Evolutionary conservation across 2,888 invertebrate species (phyloP).

Genomic region (Sylvicola cinctus): DNA sequence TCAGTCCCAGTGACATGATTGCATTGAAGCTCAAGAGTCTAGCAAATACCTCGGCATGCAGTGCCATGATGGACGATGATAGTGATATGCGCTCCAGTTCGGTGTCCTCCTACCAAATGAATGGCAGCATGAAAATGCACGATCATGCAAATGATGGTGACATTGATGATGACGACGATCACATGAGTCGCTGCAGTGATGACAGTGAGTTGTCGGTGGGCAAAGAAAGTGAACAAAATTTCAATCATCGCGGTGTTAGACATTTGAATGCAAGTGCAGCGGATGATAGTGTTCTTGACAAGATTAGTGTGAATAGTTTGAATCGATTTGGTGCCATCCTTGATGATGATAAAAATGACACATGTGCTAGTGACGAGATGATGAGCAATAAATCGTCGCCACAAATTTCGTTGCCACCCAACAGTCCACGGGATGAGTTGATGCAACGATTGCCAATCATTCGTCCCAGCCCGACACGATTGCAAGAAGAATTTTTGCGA

Average conservation of each 20-base stretch:
- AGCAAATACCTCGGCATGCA: background rate
- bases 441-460: slow-evolving; percentile 8
- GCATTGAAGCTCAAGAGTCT: too few relatives aligned
- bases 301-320: background rate
- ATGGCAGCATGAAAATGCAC: slow-evolving; percentile 3
- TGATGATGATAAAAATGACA: background rate
- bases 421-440: slow-evolving; percentile 3
- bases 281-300: background rate
- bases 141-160: slow-evolving; percentile 9
- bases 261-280: slow-evolving; percentile 11
- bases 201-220: slow-evolving; percentile 68
- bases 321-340: background rate
- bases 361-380: slow-evolving; percentile 4
- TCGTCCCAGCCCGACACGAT: slow-evolving; percentile 14
- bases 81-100: slow-evolving; percentile 6
- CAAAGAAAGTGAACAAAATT: slow-evolving; percentile 31
- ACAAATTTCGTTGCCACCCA: slow-evolving; percentile 2
- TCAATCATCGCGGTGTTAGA: slow-evolving; percentile 11
- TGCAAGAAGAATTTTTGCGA: slow-evolving; percentile 24
- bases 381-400: slow-evolving; percentile 1
- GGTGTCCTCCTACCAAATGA: slow-evolving; percentile 4
- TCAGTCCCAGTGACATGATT: background rate
- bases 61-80: slow-evolving; percentile 3
- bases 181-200: slow-evolving; percentile 48
- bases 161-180: slow-evolving; percentile 15